Percentiles rank a stretch among this genome's conserved stretches.
These are phyloP conservation scores for Parnassius glacialis DNA, from an alignment of 2,888 invertebrate genomes.

Conservation along the genomic window DNA sequence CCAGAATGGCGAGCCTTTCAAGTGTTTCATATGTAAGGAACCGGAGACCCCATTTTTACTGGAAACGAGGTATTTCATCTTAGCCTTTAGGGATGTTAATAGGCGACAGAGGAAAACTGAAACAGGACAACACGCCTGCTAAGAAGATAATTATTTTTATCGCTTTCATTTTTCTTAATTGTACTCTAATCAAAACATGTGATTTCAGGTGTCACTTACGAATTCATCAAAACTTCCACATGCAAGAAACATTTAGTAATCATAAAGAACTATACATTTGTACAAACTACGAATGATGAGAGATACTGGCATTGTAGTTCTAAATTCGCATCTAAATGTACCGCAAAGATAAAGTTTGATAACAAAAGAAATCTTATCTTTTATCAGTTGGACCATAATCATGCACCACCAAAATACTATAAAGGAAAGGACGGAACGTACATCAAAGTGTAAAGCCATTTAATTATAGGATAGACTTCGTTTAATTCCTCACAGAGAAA, in stretches of 20 bases:
- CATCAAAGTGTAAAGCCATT: not conserved
- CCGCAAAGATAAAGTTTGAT: constrained; percentile 30
- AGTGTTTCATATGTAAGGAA: no score
- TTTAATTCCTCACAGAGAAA: no score
- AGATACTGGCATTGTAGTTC: constrained; percentile 34
- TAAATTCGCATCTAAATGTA: constrained; percentile 27
- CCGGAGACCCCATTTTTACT: no score
- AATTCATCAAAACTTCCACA: constrained; percentile 28
- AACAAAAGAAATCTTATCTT: constrained; percentile 37
- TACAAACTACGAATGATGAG: constrained; percentile 27
- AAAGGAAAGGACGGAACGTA: constrained; percentile 28
- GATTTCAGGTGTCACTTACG: constrained; percentile 8
- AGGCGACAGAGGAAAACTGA: no score
- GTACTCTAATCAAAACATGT: not conserved
- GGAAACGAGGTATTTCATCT: no score
- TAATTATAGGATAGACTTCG: no score
- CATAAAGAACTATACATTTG: constrained; percentile 33
- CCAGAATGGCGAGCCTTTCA: no score
- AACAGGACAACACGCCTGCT: no score
- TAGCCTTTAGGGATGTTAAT: no score
- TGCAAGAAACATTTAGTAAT: constrained; percentile 33
- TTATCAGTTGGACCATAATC: constrained; percentile 43
- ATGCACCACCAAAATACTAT: constrained; percentile 37
- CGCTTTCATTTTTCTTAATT: no score
- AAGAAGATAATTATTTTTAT: no score